These are phyloP conservation scores for Eurytemora carolleeae DNA, from an alignment of 1,140 invertebrate species.

Conservation along the genomic window DNA sequence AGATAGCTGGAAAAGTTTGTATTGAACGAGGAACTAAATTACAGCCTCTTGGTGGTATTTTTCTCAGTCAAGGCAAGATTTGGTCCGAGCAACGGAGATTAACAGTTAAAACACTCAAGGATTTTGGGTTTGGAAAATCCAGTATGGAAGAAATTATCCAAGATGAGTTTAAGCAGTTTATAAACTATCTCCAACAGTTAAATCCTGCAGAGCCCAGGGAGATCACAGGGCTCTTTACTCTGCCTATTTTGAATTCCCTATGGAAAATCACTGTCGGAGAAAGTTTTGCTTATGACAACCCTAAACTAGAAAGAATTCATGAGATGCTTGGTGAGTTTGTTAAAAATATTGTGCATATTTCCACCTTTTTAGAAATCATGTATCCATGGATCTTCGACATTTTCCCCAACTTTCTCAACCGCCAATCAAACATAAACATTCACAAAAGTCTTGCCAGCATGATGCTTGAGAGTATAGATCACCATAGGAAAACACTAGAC, in stretches of 20 bases:
- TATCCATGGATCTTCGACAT: neutral
- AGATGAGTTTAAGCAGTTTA: slow-evolving; percentile 39
- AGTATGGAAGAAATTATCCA: slow-evolving; percentile 48
- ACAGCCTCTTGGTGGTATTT: no score
- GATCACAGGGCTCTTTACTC: slow-evolving; percentile 16
- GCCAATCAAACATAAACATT: neutral
- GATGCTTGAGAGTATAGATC: slow-evolving; percentile 21
- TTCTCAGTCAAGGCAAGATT: no score
- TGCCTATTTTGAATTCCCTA: slow-evolving; percentile 50
- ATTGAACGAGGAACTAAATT: no score
- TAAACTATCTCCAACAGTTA: no score
- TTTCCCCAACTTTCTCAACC: neutral
- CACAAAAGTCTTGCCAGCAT: slow-evolving; percentile 3
- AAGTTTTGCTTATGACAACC: slow-evolving; percentile 32
- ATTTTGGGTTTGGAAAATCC: slow-evolving; percentile 48
- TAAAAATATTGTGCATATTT: slow-evolving; percentile 23
- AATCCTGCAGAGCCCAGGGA: no score
- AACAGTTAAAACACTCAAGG: slow-evolving; percentile 15
- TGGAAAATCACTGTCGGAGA: slow-evolving; percentile 68
- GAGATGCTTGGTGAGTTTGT: slow-evolving; percentile 43
- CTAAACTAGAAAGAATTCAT: slow-evolving; percentile 42
- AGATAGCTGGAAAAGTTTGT: no score
- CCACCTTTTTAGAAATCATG: neutral
- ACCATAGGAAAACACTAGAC: slow-evolving; percentile 24
- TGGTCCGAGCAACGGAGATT: slow-evolving; percentile 10